phyloP scores from a whole-genome alignment of 2,888 invertebrate species.

The Tetranychus truncatus region DNA sequence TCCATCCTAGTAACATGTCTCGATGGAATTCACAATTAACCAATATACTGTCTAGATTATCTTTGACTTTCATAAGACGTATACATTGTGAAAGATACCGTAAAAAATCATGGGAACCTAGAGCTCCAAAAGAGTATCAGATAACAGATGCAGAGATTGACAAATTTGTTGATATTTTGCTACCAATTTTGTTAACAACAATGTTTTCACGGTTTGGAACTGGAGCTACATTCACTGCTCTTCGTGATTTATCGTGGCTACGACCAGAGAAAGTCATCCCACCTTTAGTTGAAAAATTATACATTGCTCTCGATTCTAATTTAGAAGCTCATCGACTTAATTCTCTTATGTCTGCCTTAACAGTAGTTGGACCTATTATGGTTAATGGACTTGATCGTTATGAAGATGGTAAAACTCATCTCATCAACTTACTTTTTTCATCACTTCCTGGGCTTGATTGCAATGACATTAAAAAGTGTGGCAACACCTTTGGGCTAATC shows the following conservation, averaged over 20 bases:
- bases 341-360: conserved; percentile 50
- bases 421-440: conserved; percentile 58
- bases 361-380: conserved; percentile 48
- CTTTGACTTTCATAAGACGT: conserved; percentile 46
- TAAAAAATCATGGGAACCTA: conserved; percentile 47
- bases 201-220: conserved; percentile 54
- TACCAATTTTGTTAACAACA: conserved; percentile 53
- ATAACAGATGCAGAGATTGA: conserved; percentile 62
- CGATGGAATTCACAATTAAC: conserved; percentile 43
- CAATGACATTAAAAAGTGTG: conserved; percentile 51
- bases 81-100: conserved; percentile 46
- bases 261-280: conserved; percentile 67
- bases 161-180: conserved; percentile 52
- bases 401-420: conserved; percentile 57
- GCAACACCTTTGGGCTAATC: conserved; percentile 54
- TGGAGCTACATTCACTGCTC: conserved; percentile 44
- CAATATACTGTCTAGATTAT: conserved; percentile 43
- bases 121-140: conserved; percentile 47
- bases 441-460: conserved; percentile 73
- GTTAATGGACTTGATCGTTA: conserved; percentile 39
- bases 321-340: conserved; percentile 71
- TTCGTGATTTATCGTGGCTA: conserved; percentile 56
- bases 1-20: conserved; percentile 71
- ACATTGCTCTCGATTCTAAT: conserved; percentile 58
- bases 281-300: conserved; percentile 57